phyloP scores from a whole-genome alignment of 2,113 vertebrate genomes.

The Donacobius atricapilla region DNA sequence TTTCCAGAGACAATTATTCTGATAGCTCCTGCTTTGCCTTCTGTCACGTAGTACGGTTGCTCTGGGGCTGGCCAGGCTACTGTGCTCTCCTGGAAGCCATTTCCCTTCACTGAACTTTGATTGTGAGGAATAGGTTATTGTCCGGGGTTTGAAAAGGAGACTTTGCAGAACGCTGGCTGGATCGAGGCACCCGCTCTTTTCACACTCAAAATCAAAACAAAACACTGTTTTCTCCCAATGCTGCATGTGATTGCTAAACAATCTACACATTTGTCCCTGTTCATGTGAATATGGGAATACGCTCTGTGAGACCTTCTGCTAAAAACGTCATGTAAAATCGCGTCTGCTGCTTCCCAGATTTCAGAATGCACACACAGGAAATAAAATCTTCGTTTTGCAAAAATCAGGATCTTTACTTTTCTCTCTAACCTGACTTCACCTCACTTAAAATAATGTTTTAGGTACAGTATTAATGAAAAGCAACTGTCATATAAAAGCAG shows the following conservation, averaged over 20 bases:
- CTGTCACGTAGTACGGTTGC: constrained; percentile 49
- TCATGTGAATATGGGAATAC: background rate
- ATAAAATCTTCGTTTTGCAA: background rate
- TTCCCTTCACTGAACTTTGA: constrained; percentile 65
- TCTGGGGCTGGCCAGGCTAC: constrained; percentile 48
- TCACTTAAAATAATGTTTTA: background rate
- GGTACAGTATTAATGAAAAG: background rate
- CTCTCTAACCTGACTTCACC: background rate
- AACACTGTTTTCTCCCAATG: background rate
- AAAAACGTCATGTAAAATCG: background rate
- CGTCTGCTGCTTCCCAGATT: background rate
- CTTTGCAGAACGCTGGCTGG: background rate
- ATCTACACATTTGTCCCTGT: background rate
- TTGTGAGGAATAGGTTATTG: constrained; percentile 68
- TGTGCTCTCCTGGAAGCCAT: constrained; percentile 60
- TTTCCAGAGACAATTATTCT: constrained; percentile 62
- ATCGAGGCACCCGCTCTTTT: background rate
- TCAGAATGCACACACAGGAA: background rate
- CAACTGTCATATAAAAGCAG: background rate
- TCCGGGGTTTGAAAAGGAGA: constrained; percentile 31
- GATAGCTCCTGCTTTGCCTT: constrained; percentile 61
- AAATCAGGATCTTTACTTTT: background rate
- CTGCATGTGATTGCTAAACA: background rate
- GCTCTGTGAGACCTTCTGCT: background rate
- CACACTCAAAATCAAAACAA: background rate